These are phyloP conservation scores for Petrocephalus zakoni DNA, from an alignment of 2,113 vertebrate species.

Conservation along the genomic window DNA sequence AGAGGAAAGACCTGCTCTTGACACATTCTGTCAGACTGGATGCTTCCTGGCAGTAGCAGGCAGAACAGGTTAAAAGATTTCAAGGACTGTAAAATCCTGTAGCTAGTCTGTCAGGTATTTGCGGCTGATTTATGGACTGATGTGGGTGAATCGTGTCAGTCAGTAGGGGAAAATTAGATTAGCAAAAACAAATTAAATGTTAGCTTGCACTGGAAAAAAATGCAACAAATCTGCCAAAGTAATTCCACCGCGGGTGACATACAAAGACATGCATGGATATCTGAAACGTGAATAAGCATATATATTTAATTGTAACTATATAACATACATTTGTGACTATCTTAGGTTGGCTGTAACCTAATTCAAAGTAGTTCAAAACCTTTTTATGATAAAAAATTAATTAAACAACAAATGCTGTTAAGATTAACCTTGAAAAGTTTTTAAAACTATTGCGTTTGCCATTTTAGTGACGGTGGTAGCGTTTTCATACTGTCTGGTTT, in stretches of 20 bases:
- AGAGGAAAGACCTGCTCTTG: not conserved
- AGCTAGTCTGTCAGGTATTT: not conserved
- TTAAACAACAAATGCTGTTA: not conserved
- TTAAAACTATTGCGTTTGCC: not conserved
- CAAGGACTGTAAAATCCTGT: not conserved
- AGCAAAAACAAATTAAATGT: not conserved
- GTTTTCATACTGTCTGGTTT: not conserved
- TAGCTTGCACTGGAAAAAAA: not conserved
- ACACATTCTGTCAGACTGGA: not conserved
- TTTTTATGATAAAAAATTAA: not conserved
- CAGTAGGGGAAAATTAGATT: not conserved
- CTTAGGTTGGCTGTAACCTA: not conserved
- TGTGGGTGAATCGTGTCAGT: not conserved
- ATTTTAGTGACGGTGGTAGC: not conserved
- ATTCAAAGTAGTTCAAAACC: not conserved
- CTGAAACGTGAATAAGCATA: not conserved
- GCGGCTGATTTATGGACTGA: not conserved
- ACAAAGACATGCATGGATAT: not conserved
- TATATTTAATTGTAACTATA: not conserved
- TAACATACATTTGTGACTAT: not conserved
- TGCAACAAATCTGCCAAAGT: not conserved
- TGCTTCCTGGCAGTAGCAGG: not conserved
- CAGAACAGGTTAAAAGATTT: not conserved
- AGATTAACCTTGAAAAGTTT: not conserved
- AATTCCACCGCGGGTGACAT: not conserved